Conservation (phyloP, 2,113 vertebrate species). For the Hippolais icterina region DNA sequence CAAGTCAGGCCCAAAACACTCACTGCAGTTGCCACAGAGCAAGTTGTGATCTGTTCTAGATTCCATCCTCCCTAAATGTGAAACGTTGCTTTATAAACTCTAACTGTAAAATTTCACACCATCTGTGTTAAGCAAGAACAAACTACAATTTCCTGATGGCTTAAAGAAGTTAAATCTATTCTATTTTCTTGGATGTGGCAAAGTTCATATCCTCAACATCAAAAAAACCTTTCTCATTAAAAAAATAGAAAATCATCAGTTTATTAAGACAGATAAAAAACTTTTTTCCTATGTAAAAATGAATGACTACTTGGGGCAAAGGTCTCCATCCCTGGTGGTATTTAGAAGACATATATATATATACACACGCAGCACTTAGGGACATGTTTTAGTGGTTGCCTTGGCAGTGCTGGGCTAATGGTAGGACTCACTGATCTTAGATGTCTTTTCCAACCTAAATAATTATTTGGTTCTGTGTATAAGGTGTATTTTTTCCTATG, state of each 20-base stretch:
- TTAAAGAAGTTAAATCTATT: neutral
- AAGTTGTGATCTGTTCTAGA: neutral
- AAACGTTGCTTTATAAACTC: neutral
- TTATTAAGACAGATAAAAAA: neutral
- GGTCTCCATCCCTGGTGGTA: neutral
- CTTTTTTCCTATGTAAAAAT: neutral
- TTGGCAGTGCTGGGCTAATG: neutral
- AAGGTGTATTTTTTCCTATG: neutral
- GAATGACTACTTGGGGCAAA: neutral
- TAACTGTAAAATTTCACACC: neutral
- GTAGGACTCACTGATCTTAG: neutral
- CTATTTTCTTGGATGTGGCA: neutral
- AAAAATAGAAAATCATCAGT: neutral
- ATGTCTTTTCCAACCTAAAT: neutral
- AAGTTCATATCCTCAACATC: neutral
- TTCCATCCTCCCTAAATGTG: neutral
- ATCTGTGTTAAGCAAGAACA: neutral
- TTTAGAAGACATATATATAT: neutral
- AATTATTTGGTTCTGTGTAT: neutral
- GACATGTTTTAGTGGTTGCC: neutral
- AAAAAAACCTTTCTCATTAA: neutral
- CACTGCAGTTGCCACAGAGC: neutral
- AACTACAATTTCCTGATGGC: neutral
- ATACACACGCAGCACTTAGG: too few species aligned
- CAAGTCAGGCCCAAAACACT: neutral